Evolutionary conservation across 2,113 vertebrate species (phyloP), one percentile per base, ranked within the genome.

Genomic region (Semicossyphus pulcher): DNA sequence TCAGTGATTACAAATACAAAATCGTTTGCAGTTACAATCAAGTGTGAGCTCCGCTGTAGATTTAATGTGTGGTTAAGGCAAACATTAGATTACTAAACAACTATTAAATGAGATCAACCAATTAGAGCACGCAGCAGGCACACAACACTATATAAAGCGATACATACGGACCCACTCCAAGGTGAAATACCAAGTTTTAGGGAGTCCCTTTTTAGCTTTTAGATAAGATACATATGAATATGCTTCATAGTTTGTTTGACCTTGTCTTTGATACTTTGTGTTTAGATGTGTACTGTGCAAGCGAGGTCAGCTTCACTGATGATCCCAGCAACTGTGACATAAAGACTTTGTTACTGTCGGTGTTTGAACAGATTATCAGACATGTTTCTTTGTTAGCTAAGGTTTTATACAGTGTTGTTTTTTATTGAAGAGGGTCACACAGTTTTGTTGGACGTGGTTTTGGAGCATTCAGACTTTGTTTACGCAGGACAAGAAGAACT

Each of bases 351-450:
- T 44, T 52, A 31, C 15, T 31, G 41, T 54, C 48, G 56, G 16
- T 34, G 51, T 59, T 12, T 63, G 21, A 62, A 49, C 9, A 20
- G 5, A 62, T 56, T 3, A 42, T 18, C 9, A 18, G 2, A 41
- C 28, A 9, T 9, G 11, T 52, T 44, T 39, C 14, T 36, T 9
- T 53, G 18, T 20, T 15, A 36, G 12, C 29, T 18, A 62, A 28
- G 7, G 1, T 60, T 80, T 71, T 45, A 60, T 49, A 62, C 18
- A 34, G 56, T 54, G 7, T 53, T 65, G 5, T n/a, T 25, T 76
- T 71, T 49, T 26, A 44, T 28, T 69, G 10, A 53, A 6, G 28
- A 48, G 2, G 23, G 14, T 16, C 1, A 7, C 36, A 12, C 53
- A 7, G 11, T 41, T 34, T 61, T 49, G 15, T 32, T 31, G 23